Conservation (phyloP, 2,113 vertebrate species). For the Lepidothrix coronata region DNA sequence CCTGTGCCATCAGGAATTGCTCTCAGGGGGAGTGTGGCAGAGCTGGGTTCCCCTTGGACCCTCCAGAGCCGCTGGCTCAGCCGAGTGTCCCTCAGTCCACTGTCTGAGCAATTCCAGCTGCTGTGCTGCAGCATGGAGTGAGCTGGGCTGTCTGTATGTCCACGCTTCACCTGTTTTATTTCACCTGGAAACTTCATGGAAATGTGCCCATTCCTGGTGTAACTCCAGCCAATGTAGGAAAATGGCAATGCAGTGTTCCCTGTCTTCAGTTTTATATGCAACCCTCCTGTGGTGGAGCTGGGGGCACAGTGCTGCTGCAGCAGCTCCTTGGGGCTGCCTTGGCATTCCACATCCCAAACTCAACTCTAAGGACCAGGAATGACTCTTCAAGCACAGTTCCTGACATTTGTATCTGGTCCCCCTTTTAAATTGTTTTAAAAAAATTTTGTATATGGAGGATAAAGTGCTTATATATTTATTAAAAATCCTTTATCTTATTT, state of each 20-base stretch:
- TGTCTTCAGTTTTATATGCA: neutral
- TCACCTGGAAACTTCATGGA: neutral
- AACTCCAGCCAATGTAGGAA: neutral
- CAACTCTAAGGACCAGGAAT: slow-evolving; percentile 52
- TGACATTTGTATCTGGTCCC: slow-evolving; percentile 74
- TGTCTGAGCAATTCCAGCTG: neutral
- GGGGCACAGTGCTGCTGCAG: neutral
- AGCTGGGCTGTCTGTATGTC: neutral
- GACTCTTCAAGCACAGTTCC: slow-evolving; percentile 73
- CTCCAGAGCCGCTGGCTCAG: neutral
- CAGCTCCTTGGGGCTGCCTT: neutral
- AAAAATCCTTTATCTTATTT: slow-evolving; percentile 82
- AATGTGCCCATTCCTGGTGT: neutral
- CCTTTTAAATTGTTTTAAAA: slow-evolving; percentile 77
- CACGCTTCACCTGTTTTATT: neutral
- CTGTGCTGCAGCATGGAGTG: neutral
- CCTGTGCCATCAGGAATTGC: neutral
- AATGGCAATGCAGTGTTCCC: neutral
- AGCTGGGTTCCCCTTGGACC: neutral
- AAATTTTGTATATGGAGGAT: slow-evolving; percentile 83
- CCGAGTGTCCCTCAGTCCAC: neutral
- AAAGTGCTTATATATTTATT: slow-evolving; percentile 86
- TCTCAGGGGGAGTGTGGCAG: neutral
- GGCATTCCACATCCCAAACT: neutral
- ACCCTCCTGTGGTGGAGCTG: neutral